Conservation (phyloP, 1,140 invertebrate species). For the Pristionchus pacificus region DNA sequence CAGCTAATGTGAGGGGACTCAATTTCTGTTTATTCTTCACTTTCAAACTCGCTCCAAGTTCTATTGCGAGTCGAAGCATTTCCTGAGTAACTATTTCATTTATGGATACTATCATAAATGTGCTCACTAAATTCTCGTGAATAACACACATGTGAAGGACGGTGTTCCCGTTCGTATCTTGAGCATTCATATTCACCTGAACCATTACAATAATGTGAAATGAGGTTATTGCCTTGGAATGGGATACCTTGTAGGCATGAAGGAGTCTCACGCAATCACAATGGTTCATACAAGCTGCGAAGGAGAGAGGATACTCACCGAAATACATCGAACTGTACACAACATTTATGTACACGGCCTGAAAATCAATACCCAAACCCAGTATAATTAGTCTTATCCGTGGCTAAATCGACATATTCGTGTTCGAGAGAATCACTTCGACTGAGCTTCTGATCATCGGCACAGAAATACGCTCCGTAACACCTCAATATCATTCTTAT, state of each 20-base stretch:
- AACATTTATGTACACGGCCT: background rate
- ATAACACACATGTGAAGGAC: slow-evolving; percentile 94
- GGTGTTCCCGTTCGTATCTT: slow-evolving; percentile 96
- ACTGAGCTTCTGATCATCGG: slow-evolving; percentile 90
- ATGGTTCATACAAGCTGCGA: slow-evolving; percentile 91
- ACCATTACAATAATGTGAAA: background rate
- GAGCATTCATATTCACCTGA: slow-evolving; percentile 79
- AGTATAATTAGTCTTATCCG: slow-evolving; percentile 80
- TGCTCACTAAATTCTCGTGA: slow-evolving; percentile 70
- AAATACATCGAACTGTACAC: slow-evolving; percentile 83
- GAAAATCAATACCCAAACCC: slow-evolving; percentile 65
- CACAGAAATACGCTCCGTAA: slow-evolving; percentile 90
- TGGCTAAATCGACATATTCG: slow-evolving; percentile 80
- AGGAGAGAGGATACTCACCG: slow-evolving; percentile 92
- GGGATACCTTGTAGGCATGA: slow-evolving; percentile 71
- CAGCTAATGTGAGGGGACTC: slow-evolving; percentile 74
- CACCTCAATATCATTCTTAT: slow-evolving; percentile 51
- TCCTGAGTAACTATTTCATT: slow-evolving; percentile 63
- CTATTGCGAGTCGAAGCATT: slow-evolving; percentile 89
- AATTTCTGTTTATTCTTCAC: slow-evolving; percentile 66
- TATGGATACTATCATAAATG: background rate
- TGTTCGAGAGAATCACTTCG: slow-evolving; percentile 80
- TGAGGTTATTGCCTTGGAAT: no score
- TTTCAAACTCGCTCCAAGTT: slow-evolving; percentile 78
- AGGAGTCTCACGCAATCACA: slow-evolving; percentile 93